phyloP scores from a whole-genome alignment of 2,113 vertebrate species.

The Poeciliopsis occidentalis region DNA sequence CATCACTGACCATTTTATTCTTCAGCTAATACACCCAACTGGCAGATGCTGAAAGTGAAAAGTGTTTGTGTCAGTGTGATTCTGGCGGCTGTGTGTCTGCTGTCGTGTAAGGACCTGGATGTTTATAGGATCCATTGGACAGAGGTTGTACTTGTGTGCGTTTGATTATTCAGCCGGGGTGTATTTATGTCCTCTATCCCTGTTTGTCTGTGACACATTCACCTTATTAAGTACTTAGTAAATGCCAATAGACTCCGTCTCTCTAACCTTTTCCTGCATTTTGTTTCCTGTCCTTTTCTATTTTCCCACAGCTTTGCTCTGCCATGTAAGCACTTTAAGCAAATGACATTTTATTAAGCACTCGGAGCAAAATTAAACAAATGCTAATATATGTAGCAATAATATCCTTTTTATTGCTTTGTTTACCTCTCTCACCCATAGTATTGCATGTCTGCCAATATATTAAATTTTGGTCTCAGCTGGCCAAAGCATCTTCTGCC shows the following conservation, averaged over 20 bases:
- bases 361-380: conserved; percentile 10
- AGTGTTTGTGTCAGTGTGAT: background rate
- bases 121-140: background rate
- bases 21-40: conserved; percentile 26
- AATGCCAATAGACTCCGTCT: conserved; percentile 55
- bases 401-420: background rate
- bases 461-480: too few species aligned
- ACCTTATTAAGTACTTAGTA: conserved; percentile 60
- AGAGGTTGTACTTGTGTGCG: background rate
- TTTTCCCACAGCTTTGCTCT: background rate
- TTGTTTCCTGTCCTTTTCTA: conserved; percentile 13
- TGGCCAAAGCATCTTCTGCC: too few species aligned
- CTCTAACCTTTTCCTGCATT: conserved; percentile 20
- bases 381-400: background rate
- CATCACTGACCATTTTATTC: conserved; percentile 34
- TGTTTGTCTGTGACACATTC: conserved; percentile 47
- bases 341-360: conserved; percentile 22
- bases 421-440: background rate
- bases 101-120: conserved; percentile 3
- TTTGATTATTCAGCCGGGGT: conserved; percentile 11
- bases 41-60: conserved; percentile 11
- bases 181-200: conserved; percentile 29
- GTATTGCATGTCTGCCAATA: too few species aligned
- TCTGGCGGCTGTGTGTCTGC: background rate
- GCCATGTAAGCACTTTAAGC: background rate